These are phyloP conservation scores for Limnephilus lunatus DNA, from an alignment of 2,888 invertebrate genomes.

Conservation along the genomic window DNA sequence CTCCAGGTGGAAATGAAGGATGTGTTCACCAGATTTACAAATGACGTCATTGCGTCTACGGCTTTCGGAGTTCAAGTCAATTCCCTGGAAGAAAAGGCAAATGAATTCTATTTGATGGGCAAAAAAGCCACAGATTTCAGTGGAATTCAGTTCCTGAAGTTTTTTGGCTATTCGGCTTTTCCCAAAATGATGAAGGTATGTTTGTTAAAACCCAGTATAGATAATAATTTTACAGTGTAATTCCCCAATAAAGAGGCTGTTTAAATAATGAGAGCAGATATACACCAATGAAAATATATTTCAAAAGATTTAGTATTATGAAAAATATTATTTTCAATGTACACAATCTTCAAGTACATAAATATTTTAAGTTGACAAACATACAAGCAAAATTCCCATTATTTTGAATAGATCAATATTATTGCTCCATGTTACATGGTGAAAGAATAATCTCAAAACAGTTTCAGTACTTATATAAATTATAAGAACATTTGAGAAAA, in stretches of 20 bases:
- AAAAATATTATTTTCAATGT: neutral
- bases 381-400: neutral
- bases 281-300: neutral
- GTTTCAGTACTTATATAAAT: neutral
- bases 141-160: constrained; percentile 63
- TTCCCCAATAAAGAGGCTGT: neutral
- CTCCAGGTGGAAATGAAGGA: constrained; percentile 73
- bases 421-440: neutral
- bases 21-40: constrained; percentile 76
- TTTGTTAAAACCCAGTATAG: neutral
- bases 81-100: constrained; percentile 75
- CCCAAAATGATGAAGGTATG: constrained; percentile 63
- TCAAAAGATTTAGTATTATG: neutral
- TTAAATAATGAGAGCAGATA: neutral
- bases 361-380: neutral
- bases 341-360: neutral
- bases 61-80: constrained; percentile 78
- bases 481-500: neutral
- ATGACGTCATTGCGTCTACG: constrained; percentile 79
- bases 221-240: neutral
- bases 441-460: neutral
- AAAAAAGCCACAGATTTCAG: constrained; percentile 65
- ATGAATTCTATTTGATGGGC: constrained; percentile 76
- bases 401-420: neutral
- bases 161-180: constrained; percentile 61